Conservation (phyloP, 2,113 vertebrate species). For the Oncorhynchus clarkii region DNA sequence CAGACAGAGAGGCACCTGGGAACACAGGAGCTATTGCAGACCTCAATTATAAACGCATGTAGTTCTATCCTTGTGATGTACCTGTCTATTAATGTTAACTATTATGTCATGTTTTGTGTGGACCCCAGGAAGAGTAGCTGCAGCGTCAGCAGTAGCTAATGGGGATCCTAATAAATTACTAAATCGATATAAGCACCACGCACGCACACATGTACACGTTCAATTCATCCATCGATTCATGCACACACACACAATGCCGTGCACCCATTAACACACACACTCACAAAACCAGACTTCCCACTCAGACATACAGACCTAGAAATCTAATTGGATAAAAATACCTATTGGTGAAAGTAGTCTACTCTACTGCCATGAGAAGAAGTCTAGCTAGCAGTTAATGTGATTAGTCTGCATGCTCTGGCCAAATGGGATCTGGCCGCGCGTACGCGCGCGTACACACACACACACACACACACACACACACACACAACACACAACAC, state of each 20-base stretch:
- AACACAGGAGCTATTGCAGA: not conserved
- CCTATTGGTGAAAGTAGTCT: conserved; percentile 9
- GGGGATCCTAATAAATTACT: not conserved
- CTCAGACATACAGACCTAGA: not conserved
- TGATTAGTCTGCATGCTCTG: not conserved
- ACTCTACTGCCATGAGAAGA: not conserved
- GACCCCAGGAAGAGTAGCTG: no score
- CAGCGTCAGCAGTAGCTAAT: no score
- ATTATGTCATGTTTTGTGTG: no score
- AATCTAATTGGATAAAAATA: conserved; percentile 10
- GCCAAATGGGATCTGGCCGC: not conserved
- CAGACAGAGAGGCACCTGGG: not conserved
- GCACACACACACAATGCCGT: not conserved
- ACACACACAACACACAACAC: not conserved
- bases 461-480: not conserved
- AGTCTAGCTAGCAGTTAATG: not conserved
- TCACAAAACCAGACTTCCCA: not conserved
- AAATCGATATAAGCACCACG: not conserved
- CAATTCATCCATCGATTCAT: no score
- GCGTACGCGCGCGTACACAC: no score
- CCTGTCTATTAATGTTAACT: no score
- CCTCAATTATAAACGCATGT: not conserved
- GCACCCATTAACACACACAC: not conserved
- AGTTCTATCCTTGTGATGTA: no score
- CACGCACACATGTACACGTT: not conserved